Percentiles rank a stretch among this genome's conserved stretches.
Conservation (phyloP, 2,888 invertebrate genomes). For the Slavum lentiscoides region DNA sequence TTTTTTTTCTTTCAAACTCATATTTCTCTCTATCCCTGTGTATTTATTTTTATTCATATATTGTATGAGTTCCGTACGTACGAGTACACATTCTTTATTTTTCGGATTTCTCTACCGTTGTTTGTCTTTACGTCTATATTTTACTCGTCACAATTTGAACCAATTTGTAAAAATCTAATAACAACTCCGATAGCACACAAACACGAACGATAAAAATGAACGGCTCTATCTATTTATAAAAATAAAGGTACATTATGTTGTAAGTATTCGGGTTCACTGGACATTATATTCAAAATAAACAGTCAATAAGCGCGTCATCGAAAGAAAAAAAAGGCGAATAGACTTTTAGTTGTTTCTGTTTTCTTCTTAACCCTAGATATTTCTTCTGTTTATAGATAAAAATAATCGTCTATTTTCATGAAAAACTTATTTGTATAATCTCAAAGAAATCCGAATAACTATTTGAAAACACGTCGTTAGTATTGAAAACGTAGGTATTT, state of each 20-base stretch:
- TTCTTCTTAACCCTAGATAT: not conserved
- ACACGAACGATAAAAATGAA: slow-evolving; percentile 2
- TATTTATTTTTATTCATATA: not conserved
- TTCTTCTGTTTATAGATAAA: not conserved
- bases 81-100: not conserved
- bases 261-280: not conserved
- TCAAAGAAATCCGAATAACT: no score
- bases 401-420: not conserved
- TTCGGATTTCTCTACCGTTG: not conserved
- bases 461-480: no score
- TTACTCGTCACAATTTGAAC: slow-evolving; percentile 6
- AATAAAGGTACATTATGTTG: not conserved
- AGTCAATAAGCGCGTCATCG: not conserved
- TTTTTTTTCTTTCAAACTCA: not conserved
- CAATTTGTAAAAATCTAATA: slow-evolving; percentile 11
- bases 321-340: not conserved
- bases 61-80: not conserved
- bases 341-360: not conserved
- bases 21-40: not conserved
- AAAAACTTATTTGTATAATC: no score
- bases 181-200: not conserved
- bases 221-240: not conserved
- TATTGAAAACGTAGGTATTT: no score
- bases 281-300: not conserved
- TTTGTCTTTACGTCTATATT: not conserved